phyloP scores from a whole-genome alignment of 2,888 invertebrate species.

The Coleophora deauratella region DNA sequence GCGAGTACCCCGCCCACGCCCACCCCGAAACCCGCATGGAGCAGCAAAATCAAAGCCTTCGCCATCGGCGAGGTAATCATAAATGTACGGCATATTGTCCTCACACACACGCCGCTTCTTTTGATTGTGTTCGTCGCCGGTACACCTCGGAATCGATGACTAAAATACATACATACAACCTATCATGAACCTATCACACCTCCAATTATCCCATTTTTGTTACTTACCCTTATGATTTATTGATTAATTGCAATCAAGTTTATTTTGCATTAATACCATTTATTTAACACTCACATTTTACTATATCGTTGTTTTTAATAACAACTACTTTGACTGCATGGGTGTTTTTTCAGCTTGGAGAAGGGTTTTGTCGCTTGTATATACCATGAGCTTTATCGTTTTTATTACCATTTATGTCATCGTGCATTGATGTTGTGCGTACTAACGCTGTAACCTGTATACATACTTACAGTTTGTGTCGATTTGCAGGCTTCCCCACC shows the following conservation, averaged over 20 bases:
- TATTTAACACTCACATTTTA: constrained; percentile 42
- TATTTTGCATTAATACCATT: constrained; percentile 65
- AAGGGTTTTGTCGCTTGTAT: constrained; percentile 59
- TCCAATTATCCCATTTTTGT: constrained; percentile 51
- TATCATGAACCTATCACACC: constrained; percentile 34
- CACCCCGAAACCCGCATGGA: constrained; percentile 64
- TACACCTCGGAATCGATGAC: constrained; percentile 42
- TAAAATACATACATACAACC: constrained; percentile 39
- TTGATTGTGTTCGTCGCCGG: constrained; percentile 71
- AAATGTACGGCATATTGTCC: constrained; percentile 60
- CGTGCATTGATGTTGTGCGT: neutral
- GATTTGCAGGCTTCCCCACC: constrained; percentile 76
- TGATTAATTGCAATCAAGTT: constrained; percentile 57
- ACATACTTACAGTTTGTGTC: neutral
- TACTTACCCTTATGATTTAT: constrained; percentile 46
- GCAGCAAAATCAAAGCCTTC: constrained; percentile 71
- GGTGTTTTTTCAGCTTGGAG: constrained; percentile 55
- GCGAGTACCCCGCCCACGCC: constrained; percentile 50
- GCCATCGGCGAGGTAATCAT: constrained; percentile 74
- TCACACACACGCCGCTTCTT: constrained; percentile 62
- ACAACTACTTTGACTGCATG: constrained; percentile 58
- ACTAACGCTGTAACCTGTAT: neutral
- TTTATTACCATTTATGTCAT: constrained; percentile 27
- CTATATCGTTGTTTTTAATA: constrained; percentile 33
- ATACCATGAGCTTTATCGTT: constrained; percentile 62